A percentile compares a stretch with the other conserved stretches of the same genome.
Conservation (phyloP, 2,888 invertebrate species). For the Glyphotaelius pellucidus region DNA sequence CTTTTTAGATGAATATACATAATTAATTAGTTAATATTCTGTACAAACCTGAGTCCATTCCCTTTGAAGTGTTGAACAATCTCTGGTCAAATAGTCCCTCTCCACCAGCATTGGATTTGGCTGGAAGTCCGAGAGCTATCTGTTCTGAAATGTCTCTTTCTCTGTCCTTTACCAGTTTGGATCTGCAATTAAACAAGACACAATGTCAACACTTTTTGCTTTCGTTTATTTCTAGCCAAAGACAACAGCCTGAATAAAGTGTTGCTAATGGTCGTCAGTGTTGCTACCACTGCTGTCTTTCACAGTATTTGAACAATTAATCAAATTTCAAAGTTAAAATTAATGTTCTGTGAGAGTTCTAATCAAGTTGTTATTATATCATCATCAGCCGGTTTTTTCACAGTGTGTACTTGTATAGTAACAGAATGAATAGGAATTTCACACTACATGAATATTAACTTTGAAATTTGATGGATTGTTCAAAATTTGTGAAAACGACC, state of each 20-base stretch:
- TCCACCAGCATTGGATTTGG: constrained; percentile 83
- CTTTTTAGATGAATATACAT: no score
- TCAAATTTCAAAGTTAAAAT: no score
- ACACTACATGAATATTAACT: no score
- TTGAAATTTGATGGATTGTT: no score
- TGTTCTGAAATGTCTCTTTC: constrained; percentile 99
- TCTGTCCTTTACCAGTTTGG: constrained; percentile 91
- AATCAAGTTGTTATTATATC: no score
- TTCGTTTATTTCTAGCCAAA: background rate
- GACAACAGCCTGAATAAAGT: no score
- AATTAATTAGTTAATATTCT: background rate
- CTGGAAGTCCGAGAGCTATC: constrained; percentile 97
- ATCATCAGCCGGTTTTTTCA: no score
- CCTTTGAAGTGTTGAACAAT: constrained; percentile 94
- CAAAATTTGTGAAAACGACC: no score
- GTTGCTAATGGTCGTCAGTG: background rate
- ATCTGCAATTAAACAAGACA: constrained; percentile 72
- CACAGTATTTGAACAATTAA: no score
- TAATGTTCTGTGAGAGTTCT: no score
- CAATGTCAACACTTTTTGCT: background rate
- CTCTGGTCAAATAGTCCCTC: constrained; percentile 97
- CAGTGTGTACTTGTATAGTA: no score
- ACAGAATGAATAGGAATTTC: no score
- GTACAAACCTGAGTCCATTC: constrained; percentile 87
- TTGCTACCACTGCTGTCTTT: background rate